Base-by-base conservation (phyloP, 2,113 vertebrate genomes). In the Cichladusa arquata region DNA sequence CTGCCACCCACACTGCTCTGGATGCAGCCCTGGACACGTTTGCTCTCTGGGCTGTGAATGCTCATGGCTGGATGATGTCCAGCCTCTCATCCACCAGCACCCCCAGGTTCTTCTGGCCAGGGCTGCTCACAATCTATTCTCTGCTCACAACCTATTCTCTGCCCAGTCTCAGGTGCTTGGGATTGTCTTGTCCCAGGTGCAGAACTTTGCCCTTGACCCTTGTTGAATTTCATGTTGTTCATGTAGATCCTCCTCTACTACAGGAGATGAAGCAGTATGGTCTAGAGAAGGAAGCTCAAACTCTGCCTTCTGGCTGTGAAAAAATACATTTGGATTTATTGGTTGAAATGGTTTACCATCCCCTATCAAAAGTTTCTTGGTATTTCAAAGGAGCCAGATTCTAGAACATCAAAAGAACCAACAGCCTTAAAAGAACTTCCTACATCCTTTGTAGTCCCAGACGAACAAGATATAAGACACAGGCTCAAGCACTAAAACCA, bases 1-100 rank as follows among this genome's bases (percentile, higher is more conserved):
- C 23, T 66, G 33, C 23, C 45, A 33, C 2, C 28, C 28, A 14
- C 3, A 3, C 1, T 13, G 3, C 60, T n/a, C 2, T 58, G 70
- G 33, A 25, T 40, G 24, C 23, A 74, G 24, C 11, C 45, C 38
- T 53, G 38, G 28, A 45, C 24, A 45, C 1, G 0, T 38, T 3
- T 45, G 33, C 15, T 45, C 2, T n/a, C 45, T 53, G 45, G 12
- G 24, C n/a, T 10, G 9, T 12, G 14, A 47, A 24, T 12, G 10
- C 13, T 1, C 28, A 17, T 25, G 17, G 7, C 17, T 22, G 25
- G 20, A 19, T 12, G 19, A 67, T 29, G 8, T 40, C 9, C 53
- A 82, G 28, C 23, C n/a, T 47, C 53, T n/a, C 38, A 53, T 0
- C 4, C 16, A 67, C 11, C 38, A 51, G 26, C 19, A n/a, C 5